Conservation (phyloP, 2,888 invertebrate genomes). For the Calameuta pallipes region DNA sequence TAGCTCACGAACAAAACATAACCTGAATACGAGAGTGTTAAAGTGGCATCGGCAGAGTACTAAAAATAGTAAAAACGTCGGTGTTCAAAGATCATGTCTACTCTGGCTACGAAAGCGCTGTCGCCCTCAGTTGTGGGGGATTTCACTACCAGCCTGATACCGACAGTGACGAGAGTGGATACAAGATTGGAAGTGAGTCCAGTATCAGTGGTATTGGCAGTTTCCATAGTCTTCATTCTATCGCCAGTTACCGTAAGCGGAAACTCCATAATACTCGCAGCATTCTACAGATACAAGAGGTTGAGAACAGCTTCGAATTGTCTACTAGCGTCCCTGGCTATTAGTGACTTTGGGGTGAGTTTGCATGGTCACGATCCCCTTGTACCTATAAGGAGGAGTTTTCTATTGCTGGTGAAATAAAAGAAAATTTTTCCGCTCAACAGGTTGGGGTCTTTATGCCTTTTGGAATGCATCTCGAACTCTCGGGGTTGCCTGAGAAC, state of each 20-base stretch:
- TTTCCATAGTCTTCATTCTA: constrained; percentile 68
- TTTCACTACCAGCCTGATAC: constrained; percentile 52
- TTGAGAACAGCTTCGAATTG: constrained; percentile 74
- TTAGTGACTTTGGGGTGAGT: constrained; percentile 71
- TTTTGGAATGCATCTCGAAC: constrained; percentile 71
- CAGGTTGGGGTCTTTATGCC: constrained; percentile 71
- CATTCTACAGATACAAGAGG: constrained; percentile 72
- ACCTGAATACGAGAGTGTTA: constrained; percentile 16
- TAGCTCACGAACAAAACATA: constrained; percentile 24
- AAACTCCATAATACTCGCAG: constrained; percentile 71
- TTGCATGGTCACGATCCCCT: neutral
- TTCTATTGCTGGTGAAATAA: neutral
- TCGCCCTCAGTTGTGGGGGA: constrained; percentile 47
- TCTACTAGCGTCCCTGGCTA: constrained; percentile 71
- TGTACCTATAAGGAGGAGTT: neutral
- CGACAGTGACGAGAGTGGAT: constrained; percentile 54
- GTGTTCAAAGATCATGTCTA: constrained; percentile 44
- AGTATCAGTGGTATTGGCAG: constrained; percentile 66
- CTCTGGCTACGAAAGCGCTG: constrained; percentile 46
- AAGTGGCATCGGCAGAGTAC: neutral
- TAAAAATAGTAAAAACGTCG: neutral
- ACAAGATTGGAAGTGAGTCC: constrained; percentile 57
- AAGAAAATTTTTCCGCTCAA: constrained; percentile 18
- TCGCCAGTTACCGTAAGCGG: constrained; percentile 72
- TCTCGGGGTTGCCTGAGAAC: constrained; percentile 66